Percentiles rank a stretch among this genome's conserved stretches.
phyloP scores from a whole-genome alignment of 92 coral and sea anemone genomes.

The Plumapathes pennacea region DNA sequence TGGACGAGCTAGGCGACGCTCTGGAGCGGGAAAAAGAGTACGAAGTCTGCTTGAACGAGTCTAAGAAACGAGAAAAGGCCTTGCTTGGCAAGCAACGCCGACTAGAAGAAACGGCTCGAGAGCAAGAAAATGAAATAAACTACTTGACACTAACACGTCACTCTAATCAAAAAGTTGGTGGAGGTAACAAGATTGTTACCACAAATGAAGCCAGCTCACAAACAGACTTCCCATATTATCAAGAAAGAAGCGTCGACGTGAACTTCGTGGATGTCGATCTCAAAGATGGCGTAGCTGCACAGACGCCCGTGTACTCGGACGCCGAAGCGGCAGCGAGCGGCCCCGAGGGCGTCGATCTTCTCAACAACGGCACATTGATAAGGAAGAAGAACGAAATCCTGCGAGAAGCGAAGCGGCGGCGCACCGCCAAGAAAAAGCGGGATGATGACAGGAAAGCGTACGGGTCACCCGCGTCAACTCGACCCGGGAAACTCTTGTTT shows the following conservation, averaged over 20 bases:
- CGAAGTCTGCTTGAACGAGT: conserved; percentile 65
- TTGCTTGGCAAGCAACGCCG: conserved; percentile 78
- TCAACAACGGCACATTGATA: conserved; percentile 50
- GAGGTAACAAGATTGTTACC: conserved; percentile 4
- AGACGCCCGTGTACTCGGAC: conserved; percentile 16
- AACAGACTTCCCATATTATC: conserved; percentile 63
- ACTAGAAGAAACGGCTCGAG: conserved; percentile 78
- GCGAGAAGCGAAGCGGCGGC: conserved; percentile 75
- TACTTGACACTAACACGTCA: conserved; percentile 64
- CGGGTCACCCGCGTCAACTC: not conserved
- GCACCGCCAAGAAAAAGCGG: conserved; percentile 69
- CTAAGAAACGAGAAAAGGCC: conserved; percentile 77
- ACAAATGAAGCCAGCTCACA: conserved; percentile 56
- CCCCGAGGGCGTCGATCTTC: conserved; percentile 70
- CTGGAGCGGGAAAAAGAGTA: conserved; percentile 89
- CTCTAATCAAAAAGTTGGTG: conserved; percentile 27
- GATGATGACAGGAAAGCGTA: not conserved
- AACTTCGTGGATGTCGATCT: conserved; percentile 26
- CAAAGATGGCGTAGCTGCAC: conserved; percentile 15
- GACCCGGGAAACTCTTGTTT: conserved; percentile 24
- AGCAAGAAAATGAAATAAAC: conserved; percentile 91
- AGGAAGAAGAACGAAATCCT: conserved; percentile 68
- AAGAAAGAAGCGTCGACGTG: conserved; percentile 73
- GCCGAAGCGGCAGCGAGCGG: no score
- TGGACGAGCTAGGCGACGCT: conserved; percentile 93